These are phyloP conservation scores for Drosophila gaucha DNA, from an alignment of 2,888 invertebrate genomes.

Conservation along the genomic window DNA sequence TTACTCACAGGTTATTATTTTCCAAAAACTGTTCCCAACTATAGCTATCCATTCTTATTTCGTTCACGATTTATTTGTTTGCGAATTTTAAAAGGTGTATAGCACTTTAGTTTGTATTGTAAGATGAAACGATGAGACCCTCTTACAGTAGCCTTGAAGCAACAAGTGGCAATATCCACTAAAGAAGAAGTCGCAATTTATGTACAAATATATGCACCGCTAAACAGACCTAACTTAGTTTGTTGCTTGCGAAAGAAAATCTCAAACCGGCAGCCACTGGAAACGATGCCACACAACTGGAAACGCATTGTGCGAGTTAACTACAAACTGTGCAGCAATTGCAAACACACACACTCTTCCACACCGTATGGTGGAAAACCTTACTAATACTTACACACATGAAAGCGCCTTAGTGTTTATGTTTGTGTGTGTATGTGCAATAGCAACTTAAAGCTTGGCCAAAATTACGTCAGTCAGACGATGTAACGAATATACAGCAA, in stretches of 20 bases:
- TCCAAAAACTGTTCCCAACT: conserved; percentile 66
- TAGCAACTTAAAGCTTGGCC: conserved; percentile 33
- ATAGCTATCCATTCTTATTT: conserved; percentile 43
- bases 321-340: conserved; percentile 56
- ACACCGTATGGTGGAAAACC: conserved; percentile 49
- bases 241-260: conserved; percentile 49
- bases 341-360: conserved; percentile 41
- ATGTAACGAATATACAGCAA: conserved; percentile 29
- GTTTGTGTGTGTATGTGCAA: conserved; percentile 2
- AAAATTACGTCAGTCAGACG: conserved; percentile 50
- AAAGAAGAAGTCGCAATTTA: conserved; percentile 1
- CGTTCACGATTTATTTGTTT: not conserved
- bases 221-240: conserved; percentile 14
- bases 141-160: not conserved
- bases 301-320: conserved; percentile 55
- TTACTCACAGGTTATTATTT: conserved; percentile 72
- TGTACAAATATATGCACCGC: conserved; percentile 6
- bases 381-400: conserved; percentile 16
- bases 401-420: conserved; percentile 12
- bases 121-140: not conserved
- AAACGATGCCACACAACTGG: conserved; percentile 74
- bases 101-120: not conserved
- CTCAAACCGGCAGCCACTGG: conserved; percentile 55
- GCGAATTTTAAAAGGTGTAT: not conserved
- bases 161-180: conserved; percentile 24